Conservation (phyloP, 2,797 vertebrate species). For the Notamacropus eugenii region DNA sequence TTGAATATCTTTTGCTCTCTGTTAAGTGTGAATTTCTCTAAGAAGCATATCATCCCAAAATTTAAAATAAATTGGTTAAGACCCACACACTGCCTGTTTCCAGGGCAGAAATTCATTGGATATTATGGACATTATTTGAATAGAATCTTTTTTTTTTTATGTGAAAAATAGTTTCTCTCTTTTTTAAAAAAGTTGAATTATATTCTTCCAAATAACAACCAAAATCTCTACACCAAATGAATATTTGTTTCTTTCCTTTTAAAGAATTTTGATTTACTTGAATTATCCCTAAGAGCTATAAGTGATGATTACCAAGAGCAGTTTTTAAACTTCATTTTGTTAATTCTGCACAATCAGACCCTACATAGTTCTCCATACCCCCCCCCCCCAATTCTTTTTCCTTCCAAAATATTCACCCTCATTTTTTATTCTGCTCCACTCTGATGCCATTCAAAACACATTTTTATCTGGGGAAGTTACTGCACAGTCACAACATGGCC, state of each 20-base stretch:
- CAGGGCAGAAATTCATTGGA: neutral
- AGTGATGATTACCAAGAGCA: neutral
- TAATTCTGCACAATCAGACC: neutral
- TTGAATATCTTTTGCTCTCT: neutral
- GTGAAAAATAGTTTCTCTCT: neutral
- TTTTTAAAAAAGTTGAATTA: neutral
- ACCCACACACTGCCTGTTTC: neutral
- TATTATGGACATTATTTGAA: neutral
- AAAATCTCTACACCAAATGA: neutral
- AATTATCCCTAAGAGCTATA: neutral
- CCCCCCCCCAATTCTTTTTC: neutral
- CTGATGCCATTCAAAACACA: neutral
- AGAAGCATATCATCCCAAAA: neutral
- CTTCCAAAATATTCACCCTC: neutral
- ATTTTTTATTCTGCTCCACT: neutral
- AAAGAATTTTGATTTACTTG: neutral
- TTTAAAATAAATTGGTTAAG: neutral
- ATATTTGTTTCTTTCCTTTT: neutral
- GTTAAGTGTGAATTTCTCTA: neutral
- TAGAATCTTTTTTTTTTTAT: neutral
- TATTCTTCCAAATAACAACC: neutral
- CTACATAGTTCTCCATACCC: neutral
- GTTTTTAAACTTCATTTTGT: neutral
- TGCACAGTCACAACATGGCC: neutral
- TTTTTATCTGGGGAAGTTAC: neutral